phyloP scores from a whole-genome alignment of 2,888 invertebrate species.

The Syrista parreyssii region DNA sequence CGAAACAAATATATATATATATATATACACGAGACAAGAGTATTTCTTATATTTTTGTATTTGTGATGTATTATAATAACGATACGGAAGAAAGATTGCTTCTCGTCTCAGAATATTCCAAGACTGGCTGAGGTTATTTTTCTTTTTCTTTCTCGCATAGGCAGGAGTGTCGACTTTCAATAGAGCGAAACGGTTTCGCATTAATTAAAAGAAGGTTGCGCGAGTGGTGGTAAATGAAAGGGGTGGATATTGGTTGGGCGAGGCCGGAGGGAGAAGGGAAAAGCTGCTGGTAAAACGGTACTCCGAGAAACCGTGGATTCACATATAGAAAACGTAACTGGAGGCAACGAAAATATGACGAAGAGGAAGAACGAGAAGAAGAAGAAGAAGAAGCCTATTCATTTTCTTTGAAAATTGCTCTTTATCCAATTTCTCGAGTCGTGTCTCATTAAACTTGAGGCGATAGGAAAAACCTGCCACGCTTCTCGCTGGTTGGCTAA shows the following conservation, averaged over 20 bases:
- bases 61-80: not conserved
- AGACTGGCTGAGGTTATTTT: not conserved
- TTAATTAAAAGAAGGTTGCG: slow-evolving; percentile 30
- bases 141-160: not conserved
- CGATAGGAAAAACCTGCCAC: slow-evolving; percentile 50
- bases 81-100: not conserved
- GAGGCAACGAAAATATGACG: slow-evolving; percentile 13
- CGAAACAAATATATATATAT: slow-evolving; percentile 4
- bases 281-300: not conserved
- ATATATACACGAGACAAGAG: not conserved
- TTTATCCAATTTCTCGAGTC: slow-evolving; percentile 64
- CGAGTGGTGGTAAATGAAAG: not conserved
- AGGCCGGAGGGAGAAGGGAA: not conserved
- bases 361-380: not conserved
- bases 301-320: not conserved
- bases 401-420: slow-evolving; percentile 61
- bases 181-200: not conserved
- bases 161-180: not conserved
- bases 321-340: slow-evolving; percentile 15
- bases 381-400: slow-evolving; percentile 41
- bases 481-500: slow-evolving; percentile 1
- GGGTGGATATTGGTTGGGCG: slow-evolving; percentile 14
- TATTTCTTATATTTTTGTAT: not conserved
- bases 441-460: slow-evolving; percentile 62
- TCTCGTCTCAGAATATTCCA: not conserved